Evolutionary conservation across 2,888 invertebrate genomes (phyloP).

Genomic region (Hemistola chrysoprasaria): DNA sequence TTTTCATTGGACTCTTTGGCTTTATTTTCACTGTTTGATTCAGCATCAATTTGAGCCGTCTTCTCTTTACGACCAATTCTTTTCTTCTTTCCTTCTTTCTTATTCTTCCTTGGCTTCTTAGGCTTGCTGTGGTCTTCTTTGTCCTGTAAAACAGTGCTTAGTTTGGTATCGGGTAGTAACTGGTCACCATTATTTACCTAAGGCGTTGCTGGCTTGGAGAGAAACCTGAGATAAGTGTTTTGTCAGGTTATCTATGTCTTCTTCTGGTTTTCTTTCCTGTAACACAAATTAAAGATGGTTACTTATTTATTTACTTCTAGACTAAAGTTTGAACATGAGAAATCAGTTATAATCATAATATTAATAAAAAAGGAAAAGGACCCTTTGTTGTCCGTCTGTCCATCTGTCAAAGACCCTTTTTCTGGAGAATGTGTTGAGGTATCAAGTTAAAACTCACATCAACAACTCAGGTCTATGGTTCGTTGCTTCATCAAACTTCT

Average conservation of each 20-base stretch:
- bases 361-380: too few relatives aligned
- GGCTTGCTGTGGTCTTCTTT: conserved; percentile 56
- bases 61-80: conserved; percentile 1
- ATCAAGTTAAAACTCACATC: too few relatives aligned
- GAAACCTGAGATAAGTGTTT: conserved; percentile 77
- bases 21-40: not conserved
- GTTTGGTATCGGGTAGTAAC: conserved; percentile 66
- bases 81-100: conserved; percentile 21
- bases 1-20: conserved; percentile 12
- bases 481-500: too few relatives aligned
- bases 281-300: conserved; percentile 35
- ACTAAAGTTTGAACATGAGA: too few relatives aligned
- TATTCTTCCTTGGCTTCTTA: conserved; percentile 25
- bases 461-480: too few relatives aligned
- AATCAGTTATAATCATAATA: too few relatives aligned
- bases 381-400: too few relatives aligned
- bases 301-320: too few relatives aligned
- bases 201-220: conserved; percentile 69
- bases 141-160: conserved; percentile 73
- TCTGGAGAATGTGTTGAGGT: too few relatives aligned
- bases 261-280: conserved; percentile 61
- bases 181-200: conserved; percentile 74
- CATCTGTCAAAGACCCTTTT: too few relatives aligned
- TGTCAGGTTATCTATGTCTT: conserved; percentile 71
- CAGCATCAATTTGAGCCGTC: conserved; percentile 3